Base-by-base conservation (phyloP, 2,888 invertebrate species). In the Prenolepis imparis region DNA sequence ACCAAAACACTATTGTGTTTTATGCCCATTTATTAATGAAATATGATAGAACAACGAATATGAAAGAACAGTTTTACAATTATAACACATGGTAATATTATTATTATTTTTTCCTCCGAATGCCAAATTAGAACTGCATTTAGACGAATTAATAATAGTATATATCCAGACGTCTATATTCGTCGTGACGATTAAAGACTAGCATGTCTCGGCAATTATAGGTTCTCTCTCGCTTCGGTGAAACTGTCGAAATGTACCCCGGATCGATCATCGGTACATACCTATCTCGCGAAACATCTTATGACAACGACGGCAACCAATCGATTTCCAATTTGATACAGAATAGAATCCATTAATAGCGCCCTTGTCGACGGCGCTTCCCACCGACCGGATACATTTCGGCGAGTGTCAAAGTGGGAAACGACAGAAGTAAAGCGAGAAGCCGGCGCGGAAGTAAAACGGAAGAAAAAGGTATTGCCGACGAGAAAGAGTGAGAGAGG, bases 291-390 rank as follows among this genome's bases (percentile, higher is more conserved):
- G 48, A 64, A 44, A 52, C 61, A 84, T 68, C 72, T 88, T 74
- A 63, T 85, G 67, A 81, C 88, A 83, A 85, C 67, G 68, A 63
- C 48, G 77, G n/a, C 68, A 72, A 70, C 86, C 91, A 91, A 93
- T 93, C 92, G 91, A 89, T 92, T 92, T 93, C 90, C 92, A 93
- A 93, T 93, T 92, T 92, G 89, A 90, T 86, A 86, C 86, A 91
- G 91, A 94, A 93, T 92, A 88, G 92, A 91, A 92, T 92, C 93
- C 93, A 93, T 94, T 93, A 93, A 92, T 91, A 92, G 91, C 90
- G 87, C 88, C 81, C 86, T 82, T 82, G 59, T 73, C 48, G 73
- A 32, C 55, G 85, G 8, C 52, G 52, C 52, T 64, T 82, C 75
- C 68, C 75, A 81, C 36, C 72, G 70, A 59, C 72, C 85, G 83